Evolutionary conservation across 2,888 invertebrate species (phyloP).

Genomic region (Glomeris marginata): DNA sequence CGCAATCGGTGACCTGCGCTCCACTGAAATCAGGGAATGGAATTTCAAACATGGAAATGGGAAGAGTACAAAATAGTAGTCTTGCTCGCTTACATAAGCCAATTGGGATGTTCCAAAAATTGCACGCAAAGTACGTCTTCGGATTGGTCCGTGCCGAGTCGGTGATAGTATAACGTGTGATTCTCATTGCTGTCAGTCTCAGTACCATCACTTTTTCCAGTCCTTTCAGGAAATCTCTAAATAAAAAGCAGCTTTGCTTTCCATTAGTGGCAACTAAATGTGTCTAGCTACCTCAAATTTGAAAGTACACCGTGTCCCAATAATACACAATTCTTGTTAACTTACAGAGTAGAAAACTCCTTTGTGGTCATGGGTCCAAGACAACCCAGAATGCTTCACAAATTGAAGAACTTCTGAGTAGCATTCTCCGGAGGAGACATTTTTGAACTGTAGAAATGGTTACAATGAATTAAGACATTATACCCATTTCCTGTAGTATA

Average conservation of each 20-base stretch:
- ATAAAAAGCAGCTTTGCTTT: slow-evolving; percentile 16
- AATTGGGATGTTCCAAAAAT: slow-evolving; percentile 73
- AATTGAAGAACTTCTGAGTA: slow-evolving; percentile 76
- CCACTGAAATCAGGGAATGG: slow-evolving; percentile 46
- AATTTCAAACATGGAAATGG: slow-evolving; percentile 1
- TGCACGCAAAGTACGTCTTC: slow-evolving; percentile 77
- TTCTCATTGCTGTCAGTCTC: slow-evolving; percentile 73
- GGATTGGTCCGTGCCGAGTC: slow-evolving; percentile 64
- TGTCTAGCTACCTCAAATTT: slow-evolving; percentile 3
- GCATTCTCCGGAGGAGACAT: slow-evolving; percentile 48
- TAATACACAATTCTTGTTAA: too few relatives aligned
- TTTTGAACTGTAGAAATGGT: slow-evolving; percentile 20
- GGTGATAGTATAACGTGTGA: slow-evolving; percentile 90
- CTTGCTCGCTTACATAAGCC: slow-evolving; percentile 58
- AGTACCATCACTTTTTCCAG: slow-evolving; percentile 76
- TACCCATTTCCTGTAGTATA: not conserved
- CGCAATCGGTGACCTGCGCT: slow-evolving; percentile 78
- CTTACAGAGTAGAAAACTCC: slow-evolving; percentile 83
- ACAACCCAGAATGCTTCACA: slow-evolving; percentile 78
- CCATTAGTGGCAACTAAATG: not conserved
- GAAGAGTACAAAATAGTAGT: not conserved
- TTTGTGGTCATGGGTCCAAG: slow-evolving; percentile 89
- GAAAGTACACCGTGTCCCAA: too few relatives aligned
- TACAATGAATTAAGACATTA: not conserved
- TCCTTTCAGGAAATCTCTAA: slow-evolving; percentile 64